Percentiles rank a stretch among this genome's conserved stretches.
Evolutionary conservation across 1,140 invertebrate genomes (phyloP).

Genomic region (Drosophila miranda): DNA sequence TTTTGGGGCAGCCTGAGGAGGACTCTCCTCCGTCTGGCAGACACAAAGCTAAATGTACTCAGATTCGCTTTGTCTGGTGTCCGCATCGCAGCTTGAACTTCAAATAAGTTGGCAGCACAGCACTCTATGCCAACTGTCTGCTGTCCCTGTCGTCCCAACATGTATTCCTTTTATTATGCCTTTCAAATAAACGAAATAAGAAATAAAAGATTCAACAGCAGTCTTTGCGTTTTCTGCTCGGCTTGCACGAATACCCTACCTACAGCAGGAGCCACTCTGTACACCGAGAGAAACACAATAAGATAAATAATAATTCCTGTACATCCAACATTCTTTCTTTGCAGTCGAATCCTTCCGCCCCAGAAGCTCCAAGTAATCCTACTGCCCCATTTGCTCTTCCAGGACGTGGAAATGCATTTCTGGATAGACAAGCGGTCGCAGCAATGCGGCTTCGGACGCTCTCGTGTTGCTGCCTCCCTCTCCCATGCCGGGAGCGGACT

Average conservation of each 20-base stretch:
- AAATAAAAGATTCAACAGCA: background rate
- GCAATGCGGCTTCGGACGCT: conserved; percentile 85
- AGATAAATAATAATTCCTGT: too few species aligned
- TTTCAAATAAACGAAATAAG: background rate
- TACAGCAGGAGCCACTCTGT: too few species aligned
- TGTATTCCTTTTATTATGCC: background rate
- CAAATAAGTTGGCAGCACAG: conserved; percentile 58
- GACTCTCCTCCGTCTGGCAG: conserved; percentile 44
- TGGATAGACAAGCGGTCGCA: conserved; percentile 89
- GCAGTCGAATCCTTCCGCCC: too few species aligned
- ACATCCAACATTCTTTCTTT: too few species aligned
- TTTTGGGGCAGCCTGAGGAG: conserved; percentile 37
- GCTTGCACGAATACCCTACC: too few species aligned
- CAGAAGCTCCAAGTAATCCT: background rate
- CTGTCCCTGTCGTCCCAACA: conserved; percentile 19
- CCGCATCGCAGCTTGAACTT: conserved; percentile 39
- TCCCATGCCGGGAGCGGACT: conserved; percentile 75
- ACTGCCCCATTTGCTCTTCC: conserved; percentile 24
- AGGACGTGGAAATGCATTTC: conserved; percentile 85
- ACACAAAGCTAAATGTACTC: conserved; percentile 65
- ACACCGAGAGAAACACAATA: too few species aligned
- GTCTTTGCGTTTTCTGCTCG: too few species aligned
- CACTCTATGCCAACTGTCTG: conserved; percentile 43
- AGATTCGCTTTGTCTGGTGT: conserved; percentile 65
- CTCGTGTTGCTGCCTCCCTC: conserved; percentile 78